Evolutionary conservation across 2,113 vertebrate genomes (phyloP), one percentile per base, ranked within the genome.

Genomic region (Orthonyx spaldingii): DNA sequence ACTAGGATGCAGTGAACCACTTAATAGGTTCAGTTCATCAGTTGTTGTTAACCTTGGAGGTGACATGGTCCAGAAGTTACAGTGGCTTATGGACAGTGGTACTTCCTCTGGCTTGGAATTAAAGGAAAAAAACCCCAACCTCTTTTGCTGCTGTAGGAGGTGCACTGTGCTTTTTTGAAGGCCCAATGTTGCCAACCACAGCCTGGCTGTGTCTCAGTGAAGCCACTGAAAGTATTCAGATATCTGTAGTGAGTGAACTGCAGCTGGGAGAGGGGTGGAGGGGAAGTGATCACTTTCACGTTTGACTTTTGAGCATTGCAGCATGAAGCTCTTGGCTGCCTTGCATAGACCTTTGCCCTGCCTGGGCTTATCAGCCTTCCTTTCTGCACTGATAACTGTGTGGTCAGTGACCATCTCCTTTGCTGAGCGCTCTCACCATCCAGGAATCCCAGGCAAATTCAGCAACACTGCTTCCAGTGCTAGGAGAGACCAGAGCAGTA

Each of bases 11-110:
- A 75, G 55, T 55, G 64, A 83, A 70, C 85, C 50, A 44, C 47
- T 76, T 74, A 47, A 85, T 50, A 65, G 79, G 39, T 85, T 94
- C 63, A 91, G 71, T 68, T 94, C 46, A 32, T 91, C 68, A 60
- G 44, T 4, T 4, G 3, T 39, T 70, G 39, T 88, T 94, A 90
- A 70, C 83, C 76, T 84, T 87, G 90, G 44, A 44, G 39, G 55
- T 92, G 83, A 83, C 35, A 3, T 52, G 41, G 76, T 84, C 60
- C 49, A 74, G 64, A 44, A 46, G 56, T 63, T 78, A 42, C 71
- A 61, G 65, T 35, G 78, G 46, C 30, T 83, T 88, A 44, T 56
- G 72, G 82, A 41, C 72, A 70, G 46, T 59, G 52, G 33, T 56
- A 44, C 17, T 77, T 52, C 55, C 60, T 59, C 19, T 75, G 71